A percentile compares a stretch with the other conserved stretches of the same genome.
phyloP scores from a whole-genome alignment of 2,797 vertebrate genomes.

The Poeciliopsis presidionis region DNA sequence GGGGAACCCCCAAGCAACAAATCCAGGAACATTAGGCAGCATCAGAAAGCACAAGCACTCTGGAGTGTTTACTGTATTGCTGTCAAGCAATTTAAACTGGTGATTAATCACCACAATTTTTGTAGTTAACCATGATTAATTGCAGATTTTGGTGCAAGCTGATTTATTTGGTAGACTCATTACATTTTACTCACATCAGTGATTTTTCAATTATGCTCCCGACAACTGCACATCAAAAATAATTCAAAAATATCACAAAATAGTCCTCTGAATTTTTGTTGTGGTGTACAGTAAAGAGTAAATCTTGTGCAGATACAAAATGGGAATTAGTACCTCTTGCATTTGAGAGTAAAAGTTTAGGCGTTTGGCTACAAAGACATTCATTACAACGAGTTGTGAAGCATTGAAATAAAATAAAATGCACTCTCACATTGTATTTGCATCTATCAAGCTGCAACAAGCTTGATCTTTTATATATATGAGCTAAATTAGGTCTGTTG shows the following conservation, averaged over 20 bases:
- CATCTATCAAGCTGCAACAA: background rate
- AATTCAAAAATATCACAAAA: background rate
- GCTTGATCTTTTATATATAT: background rate
- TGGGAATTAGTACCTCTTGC: background rate
- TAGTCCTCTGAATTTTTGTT: background rate
- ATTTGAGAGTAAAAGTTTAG: background rate
- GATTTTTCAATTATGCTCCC: background rate
- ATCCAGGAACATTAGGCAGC: background rate
- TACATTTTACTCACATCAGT: conserved; percentile 1
- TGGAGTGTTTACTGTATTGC: background rate
- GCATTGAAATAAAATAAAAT: too few species aligned
- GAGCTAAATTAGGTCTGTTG: background rate
- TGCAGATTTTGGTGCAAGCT: background rate
- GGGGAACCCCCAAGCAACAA: background rate
- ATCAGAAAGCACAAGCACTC: background rate
- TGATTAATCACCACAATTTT: conserved; percentile 6
- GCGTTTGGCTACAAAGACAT: background rate
- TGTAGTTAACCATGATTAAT: background rate
- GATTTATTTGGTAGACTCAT: background rate
- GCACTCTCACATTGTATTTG: background rate
- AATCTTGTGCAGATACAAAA: background rate
- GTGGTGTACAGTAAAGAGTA: background rate
- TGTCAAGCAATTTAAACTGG: background rate
- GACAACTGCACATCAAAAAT: background rate
- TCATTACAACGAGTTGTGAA: background rate